Evolutionary conservation across 1,140 invertebrate species (phyloP).

Genomic region (Dufourea novaeangliae): DNA sequence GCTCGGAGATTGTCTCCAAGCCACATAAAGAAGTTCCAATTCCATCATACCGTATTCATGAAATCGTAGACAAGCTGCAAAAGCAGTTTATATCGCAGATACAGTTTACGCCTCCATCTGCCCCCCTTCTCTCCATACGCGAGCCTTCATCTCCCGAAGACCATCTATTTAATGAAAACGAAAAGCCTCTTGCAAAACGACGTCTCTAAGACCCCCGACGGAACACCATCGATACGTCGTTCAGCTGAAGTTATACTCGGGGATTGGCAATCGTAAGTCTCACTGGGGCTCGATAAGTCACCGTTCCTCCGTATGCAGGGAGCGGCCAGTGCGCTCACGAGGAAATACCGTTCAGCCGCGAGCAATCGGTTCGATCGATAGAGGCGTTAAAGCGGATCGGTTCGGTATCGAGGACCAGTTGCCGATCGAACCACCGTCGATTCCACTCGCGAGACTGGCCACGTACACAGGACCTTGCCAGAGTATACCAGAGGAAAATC

Average conservation of each 20-base stretch:
- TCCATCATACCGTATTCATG: neutral
- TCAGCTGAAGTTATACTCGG: conserved; percentile 19
- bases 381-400: conserved; percentile 8
- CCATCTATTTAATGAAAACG: neutral
- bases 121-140: too few species aligned
- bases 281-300: conserved; percentile 34
- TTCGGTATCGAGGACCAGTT: neutral
- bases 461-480: neutral
- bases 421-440: conserved; percentile 24
- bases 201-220: neutral
- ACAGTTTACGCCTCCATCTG: neutral
- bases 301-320: too few species aligned
- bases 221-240: neutral
- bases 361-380: neutral
- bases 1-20: neutral
- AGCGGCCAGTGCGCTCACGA: too few species aligned
- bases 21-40: neutral
- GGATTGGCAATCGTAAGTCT: conserved; percentile 47
- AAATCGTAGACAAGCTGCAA: neutral
- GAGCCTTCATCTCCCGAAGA: too few species aligned
- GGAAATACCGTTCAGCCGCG: conserved; percentile 47
- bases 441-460: conserved; percentile 7
- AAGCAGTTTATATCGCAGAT: neutral
- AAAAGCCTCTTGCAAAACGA: neutral
- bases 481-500: conserved; percentile 9